Percentiles rank a stretch among this genome's conserved stretches.
Evolutionary conservation across 2,797 vertebrate species (phyloP).

Genomic region (Mycteria americana): DNA sequence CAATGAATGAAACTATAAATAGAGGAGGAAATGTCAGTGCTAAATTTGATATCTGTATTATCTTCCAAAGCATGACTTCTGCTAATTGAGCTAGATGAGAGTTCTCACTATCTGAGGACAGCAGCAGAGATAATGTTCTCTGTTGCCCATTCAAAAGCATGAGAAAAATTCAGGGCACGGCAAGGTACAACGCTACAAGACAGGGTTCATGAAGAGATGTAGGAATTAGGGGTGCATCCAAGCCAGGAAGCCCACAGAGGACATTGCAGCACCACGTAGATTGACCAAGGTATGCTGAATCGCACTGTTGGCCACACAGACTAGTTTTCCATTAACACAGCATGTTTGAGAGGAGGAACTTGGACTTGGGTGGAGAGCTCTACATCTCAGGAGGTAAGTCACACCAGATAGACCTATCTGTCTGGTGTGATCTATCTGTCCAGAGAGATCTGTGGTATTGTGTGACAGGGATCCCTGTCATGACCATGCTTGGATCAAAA

Average conservation of each 20-base stretch:
- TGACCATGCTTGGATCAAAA: not conserved
- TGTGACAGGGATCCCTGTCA: not conserved
- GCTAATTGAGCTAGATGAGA: not conserved
- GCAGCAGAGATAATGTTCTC: not conserved
- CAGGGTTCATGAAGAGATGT: not conserved
- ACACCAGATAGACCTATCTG: not conserved
- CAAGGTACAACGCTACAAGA: not conserved
- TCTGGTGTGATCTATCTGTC: not conserved
- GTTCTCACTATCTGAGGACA: not conserved
- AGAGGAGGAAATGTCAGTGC: not conserved
- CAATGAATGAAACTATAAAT: not conserved
- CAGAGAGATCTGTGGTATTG: not conserved
- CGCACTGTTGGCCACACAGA: not conserved
- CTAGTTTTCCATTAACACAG: accelerated
- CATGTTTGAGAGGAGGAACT: not conserved
- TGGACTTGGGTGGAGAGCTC: not conserved
- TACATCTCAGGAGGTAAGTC: not conserved
- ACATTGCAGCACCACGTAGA: not conserved
- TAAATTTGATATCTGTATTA: not conserved
- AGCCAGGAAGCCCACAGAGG: not conserved
- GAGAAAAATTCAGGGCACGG: not conserved
- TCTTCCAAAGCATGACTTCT: not conserved
- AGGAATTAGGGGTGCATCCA: not conserved
- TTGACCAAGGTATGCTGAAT: not conserved
- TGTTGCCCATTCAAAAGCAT: not conserved